Percentiles rank a stretch among this genome's conserved stretches.
Evolutionary conservation across 2,888 invertebrate species (phyloP).

Genomic region (Protonemura montana): DNA sequence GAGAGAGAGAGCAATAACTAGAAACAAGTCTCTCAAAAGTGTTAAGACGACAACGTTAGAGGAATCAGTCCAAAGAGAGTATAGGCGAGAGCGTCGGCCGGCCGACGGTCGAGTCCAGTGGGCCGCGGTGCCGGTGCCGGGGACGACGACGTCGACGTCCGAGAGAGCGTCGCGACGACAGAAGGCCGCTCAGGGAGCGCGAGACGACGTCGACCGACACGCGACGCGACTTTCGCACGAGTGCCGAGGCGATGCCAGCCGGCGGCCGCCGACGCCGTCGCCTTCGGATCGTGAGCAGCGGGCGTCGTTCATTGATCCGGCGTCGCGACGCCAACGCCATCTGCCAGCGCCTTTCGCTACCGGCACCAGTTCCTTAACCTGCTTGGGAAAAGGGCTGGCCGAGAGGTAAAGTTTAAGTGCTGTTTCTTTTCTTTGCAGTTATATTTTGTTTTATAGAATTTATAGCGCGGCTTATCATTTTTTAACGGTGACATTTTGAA

Average conservation of each 20-base stretch:
- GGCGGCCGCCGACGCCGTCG: background rate
- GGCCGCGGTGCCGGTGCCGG: background rate
- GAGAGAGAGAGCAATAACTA: background rate
- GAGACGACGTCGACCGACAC: conserved; percentile 4
- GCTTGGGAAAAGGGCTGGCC: background rate
- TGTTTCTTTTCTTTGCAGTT: background rate
- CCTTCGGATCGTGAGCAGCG: background rate
- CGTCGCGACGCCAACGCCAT: background rate
- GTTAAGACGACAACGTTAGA: background rate
- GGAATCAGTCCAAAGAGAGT: background rate
- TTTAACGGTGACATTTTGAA: background rate
- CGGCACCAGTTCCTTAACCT: background rate
- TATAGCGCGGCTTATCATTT: background rate
- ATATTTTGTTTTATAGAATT: background rate
- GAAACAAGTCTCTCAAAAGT: background rate
- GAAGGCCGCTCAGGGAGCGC: background rate
- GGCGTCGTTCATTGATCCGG: background rate
- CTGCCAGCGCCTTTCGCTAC: background rate
- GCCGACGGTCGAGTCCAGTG: background rate
- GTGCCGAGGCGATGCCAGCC: background rate
- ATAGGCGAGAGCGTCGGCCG: background rate
- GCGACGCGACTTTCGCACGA: background rate
- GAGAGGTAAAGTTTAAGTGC: background rate
- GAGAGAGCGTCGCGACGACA: background rate
- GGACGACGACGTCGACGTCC: background rate